phyloP scores from a whole-genome alignment of 92 coral and sea anemone species.

The Blastomussa wellsi region DNA sequence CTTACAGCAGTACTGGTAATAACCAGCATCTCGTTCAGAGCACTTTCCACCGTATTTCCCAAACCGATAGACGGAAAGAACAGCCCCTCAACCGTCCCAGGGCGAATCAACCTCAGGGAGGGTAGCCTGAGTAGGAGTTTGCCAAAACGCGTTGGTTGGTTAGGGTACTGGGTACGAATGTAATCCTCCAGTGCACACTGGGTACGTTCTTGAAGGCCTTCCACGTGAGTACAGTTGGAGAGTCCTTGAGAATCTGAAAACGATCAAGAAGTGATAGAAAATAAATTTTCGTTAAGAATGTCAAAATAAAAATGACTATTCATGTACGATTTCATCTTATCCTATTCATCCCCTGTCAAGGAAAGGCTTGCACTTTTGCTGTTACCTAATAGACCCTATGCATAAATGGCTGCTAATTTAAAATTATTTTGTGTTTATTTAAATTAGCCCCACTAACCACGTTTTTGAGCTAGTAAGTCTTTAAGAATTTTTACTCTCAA shows the following conservation, averaged over 20 bases:
- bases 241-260: conserved; percentile 81
- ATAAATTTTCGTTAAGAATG: no score
- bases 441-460: no score
- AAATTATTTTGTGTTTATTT: no score
- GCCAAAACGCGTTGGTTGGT: conserved; percentile 84
- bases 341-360: no score
- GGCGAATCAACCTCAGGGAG: conserved; percentile 80
- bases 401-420: no score
- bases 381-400: no score
- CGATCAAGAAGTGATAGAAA: not conserved
- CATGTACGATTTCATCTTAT: no score
- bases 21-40: conserved; percentile 75
- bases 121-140: conserved; percentile 94
- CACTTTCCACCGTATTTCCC: conserved; percentile 76
- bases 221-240: conserved; percentile 73
- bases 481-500: no score
- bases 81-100: conserved; percentile 74
- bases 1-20: conserved; percentile 6
- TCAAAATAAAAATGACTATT: no score
- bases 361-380: no score
- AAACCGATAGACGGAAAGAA: conserved; percentile 76
- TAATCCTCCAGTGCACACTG: conserved; percentile 89
- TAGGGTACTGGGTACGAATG: conserved; percentile 86
- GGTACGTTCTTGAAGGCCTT: conserved; percentile 87
- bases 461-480: no score